Percentiles rank a stretch among this genome's conserved stretches.
phyloP scores from a whole-genome alignment of 2,113 vertebrate species.

The Macaca nemestrina region DNA sequence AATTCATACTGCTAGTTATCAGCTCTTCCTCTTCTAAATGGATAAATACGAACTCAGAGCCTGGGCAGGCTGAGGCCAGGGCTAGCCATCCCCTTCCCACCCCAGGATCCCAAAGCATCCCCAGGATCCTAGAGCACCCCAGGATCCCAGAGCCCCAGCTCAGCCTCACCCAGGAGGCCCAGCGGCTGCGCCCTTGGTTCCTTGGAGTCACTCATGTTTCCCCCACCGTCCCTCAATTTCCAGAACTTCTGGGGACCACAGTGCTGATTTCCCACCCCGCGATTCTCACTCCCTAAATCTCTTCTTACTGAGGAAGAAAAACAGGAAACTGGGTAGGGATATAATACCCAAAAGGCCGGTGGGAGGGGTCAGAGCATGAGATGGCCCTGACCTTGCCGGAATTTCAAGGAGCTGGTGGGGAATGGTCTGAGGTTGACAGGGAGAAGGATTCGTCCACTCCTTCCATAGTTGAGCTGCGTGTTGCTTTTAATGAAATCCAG shows the following conservation, averaged over 20 bases:
- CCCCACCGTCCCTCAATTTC: neutral
- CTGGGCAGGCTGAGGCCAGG: neutral
- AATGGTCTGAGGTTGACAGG: neutral
- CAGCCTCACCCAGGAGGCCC: neutral
- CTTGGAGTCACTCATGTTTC: neutral
- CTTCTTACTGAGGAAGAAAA: neutral
- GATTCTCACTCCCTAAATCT: neutral
- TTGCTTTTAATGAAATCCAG: neutral
- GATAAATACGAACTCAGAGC: neutral
- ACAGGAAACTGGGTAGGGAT: neutral
- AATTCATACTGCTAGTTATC: neutral
- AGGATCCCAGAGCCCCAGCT: neutral
- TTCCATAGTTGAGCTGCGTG: accelerated
- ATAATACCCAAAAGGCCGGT: accelerated
- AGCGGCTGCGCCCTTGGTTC: neutral
- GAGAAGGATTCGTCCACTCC: neutral
- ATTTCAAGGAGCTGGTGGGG: no score
- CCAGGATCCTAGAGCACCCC: neutral
- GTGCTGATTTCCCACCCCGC: neutral
- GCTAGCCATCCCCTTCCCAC: neutral
- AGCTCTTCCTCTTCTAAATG: neutral
- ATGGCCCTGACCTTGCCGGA: neutral
- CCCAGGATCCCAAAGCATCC: neutral
- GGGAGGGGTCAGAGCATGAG: neutral
- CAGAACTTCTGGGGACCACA: neutral